phyloP scores from a whole-genome alignment of 2,113 vertebrate genomes.

The Chlamydotis undulata region DNA sequence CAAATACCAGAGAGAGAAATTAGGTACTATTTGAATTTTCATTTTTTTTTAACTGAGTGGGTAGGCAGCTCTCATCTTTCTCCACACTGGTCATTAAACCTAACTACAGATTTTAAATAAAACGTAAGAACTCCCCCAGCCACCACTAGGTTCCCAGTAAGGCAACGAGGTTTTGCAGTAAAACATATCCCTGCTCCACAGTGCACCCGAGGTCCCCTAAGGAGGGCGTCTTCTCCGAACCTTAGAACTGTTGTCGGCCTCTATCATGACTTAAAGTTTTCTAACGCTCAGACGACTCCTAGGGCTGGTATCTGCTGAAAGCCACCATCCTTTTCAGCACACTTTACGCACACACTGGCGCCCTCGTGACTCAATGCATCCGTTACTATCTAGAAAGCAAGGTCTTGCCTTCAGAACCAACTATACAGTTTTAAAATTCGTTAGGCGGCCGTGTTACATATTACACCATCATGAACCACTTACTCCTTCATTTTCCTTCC shows the following conservation, averaged over 20 bases:
- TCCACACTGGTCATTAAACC: background rate
- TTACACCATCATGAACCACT: background rate
- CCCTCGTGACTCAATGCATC: background rate
- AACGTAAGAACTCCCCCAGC: background rate
- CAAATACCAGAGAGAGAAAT: background rate
- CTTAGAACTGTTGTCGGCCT: background rate
- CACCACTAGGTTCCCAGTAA: background rate
- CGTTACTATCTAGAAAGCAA: background rate
- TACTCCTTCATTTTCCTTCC: background rate
- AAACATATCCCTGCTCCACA: background rate
- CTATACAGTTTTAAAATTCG: fast-evolving
- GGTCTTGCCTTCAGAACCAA: background rate
- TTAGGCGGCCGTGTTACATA: background rate
- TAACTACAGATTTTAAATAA: background rate
- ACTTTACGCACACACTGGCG: background rate
- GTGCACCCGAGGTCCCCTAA: background rate
- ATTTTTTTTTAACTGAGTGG: no score
- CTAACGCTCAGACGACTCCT: background rate
- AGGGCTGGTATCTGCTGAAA: background rate
- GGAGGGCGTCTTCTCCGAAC: background rate
- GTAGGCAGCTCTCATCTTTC: no score
- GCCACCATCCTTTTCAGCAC: fast-evolving
- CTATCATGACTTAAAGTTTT: fast-evolving
- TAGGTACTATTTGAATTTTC: no score
- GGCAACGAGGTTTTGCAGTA: background rate